phyloP scores from a whole-genome alignment of 2,113 vertebrate genomes.

The Mastomys coucha region DNA sequence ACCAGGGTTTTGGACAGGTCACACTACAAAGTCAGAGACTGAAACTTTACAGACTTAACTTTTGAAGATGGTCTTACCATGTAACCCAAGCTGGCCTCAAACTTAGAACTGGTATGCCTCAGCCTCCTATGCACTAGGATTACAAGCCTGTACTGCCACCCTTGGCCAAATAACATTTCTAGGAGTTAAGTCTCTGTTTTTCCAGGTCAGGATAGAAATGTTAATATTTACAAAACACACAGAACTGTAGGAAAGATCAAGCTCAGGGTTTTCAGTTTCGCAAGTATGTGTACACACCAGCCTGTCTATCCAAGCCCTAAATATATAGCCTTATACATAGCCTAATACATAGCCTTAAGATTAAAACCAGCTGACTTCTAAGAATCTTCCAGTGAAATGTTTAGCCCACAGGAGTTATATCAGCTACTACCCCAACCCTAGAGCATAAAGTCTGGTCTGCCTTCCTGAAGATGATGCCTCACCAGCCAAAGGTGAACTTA shows the following conservation, averaged over 20 bases:
- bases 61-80: neutral
- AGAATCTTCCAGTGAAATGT: neutral
- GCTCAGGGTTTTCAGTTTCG: slow-evolving; percentile 21
- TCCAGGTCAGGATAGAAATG: neutral
- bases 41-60: neutral
- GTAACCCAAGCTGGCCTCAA: neutral
- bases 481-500: neutral
- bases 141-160: neutral
- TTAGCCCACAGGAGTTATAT: neutral
- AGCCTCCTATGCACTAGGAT: neutral
- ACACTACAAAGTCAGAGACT: neutral
- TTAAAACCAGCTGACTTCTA: neutral
- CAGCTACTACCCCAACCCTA: neutral
- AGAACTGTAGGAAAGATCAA: neutral
- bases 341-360: neutral
- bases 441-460: neutral
- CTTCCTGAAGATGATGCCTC: neutral
- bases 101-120: neutral
- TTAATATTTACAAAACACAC: neutral
- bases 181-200: slow-evolving; percentile 39
- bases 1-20: neutral
- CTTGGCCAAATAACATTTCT: slow-evolving; percentile 21
- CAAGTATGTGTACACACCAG: neutral
- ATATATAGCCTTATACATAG: no score
- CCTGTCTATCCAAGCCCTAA: neutral